Base-by-base conservation (phyloP, 2,888 invertebrate genomes). In the Diplazon laetatorius region DNA sequence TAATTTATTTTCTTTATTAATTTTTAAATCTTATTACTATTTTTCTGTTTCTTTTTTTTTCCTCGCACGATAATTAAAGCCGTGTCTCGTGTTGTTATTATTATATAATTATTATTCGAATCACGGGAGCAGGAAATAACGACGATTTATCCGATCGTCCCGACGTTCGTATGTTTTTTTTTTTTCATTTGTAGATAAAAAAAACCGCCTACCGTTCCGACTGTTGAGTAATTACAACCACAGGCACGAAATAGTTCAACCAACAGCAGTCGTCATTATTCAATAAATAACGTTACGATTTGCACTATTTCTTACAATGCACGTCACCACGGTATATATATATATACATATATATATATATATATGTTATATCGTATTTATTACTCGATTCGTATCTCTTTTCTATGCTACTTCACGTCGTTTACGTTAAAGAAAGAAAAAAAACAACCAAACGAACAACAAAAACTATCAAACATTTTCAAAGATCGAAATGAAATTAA, bases 211-310 rank as follows among this genome's bases (percentile, higher is more conserved):
- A n/a, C n/a, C n/a, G n/a, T n/a, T n/a, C n/a, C n/a, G n/a, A n/a
- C n/a, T n/a, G n/a, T n/a, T n/a, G n/a, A n/a, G n/a, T 69, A 55
- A 69, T 71, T 80, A 79, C 77, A 82, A 86, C 84, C 82, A 81
- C 81, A 87, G 87, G 87, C 87, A 87, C 87, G 84, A 86, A 85
- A 85, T 82, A 83, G 85, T 85, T 82, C 82, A 85, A 82, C 82
- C 84, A 86, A 85, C 82, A 82, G 80, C 82, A 85, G 80, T 85
- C 82, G 80, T 81, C 77, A 68, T 77, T 81, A 82, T 82, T 55
- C 72, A 75, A 78, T 74, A 81, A 79, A 71, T 78, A 75, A 78
- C 82, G 80, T 83, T 75, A 84, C 77, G 78, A 84, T 84, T 85
- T 83, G 81, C 79, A 82, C 85, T 82, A 82, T 81, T 80, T 68